phyloP scores from a whole-genome alignment of 2,113 vertebrate species.

The Nothobranchius furzeri region DNA sequence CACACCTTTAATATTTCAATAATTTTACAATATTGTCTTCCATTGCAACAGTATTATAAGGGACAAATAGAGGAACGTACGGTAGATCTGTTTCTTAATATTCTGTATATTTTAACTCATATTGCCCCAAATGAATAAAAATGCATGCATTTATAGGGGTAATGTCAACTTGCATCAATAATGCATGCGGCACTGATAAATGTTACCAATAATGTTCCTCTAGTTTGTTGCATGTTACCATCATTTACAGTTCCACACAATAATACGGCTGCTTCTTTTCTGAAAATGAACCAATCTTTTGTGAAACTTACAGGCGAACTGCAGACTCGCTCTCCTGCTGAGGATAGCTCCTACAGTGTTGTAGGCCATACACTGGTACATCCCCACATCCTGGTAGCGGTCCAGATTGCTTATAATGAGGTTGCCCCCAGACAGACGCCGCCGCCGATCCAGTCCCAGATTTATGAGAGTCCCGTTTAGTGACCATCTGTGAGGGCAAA shows the following conservation, averaged over 20 bases:
- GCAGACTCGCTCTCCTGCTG: conserved; percentile 90
- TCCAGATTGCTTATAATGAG: conserved; percentile 93
- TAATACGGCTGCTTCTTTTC: background rate
- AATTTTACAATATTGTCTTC: no score
- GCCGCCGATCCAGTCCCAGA: conserved; percentile 86
- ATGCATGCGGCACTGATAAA: conserved; percentile 37
- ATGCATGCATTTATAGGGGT: conserved; percentile 5
- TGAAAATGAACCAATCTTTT: background rate
- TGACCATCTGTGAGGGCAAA: conserved; percentile 88
- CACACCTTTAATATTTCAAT: no score
- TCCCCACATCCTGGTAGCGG: conserved; percentile 86
- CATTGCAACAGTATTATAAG: no score
- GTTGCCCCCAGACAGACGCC: conserved; percentile 89
- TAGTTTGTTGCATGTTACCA: background rate
- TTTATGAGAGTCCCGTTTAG: conserved; percentile 91
- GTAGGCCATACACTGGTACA: conserved; percentile 94
- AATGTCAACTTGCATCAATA: conserved; percentile 26
- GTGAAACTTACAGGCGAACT: conserved; percentile 93
- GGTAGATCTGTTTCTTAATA: no score
- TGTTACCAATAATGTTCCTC: conserved; percentile 41
- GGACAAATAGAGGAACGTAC: no score
- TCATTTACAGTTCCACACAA: conserved; percentile 27
- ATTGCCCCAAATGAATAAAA: no score
- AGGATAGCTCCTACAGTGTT: conserved; percentile 91
- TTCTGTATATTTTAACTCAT: no score